Conservation (phyloP, 2,888 invertebrate genomes). For the Idaea biselata region DNA sequence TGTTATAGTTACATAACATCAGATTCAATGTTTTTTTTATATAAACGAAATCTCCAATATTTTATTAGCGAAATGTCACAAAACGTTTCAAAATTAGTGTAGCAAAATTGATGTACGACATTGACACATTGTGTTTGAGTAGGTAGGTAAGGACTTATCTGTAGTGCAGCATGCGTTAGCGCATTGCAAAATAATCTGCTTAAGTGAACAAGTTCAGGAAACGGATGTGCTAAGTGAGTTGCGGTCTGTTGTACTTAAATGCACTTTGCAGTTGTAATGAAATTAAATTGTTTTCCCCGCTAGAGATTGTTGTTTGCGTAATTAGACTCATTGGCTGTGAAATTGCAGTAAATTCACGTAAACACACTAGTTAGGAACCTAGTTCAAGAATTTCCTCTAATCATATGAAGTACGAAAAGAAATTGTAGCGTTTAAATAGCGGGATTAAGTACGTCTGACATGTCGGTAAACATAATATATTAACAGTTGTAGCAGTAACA, state of each 20-base stretch:
- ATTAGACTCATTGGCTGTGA: conserved; percentile 40
- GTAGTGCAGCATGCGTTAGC: background rate
- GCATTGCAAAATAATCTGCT: conserved; percentile 9
- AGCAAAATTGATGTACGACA: too few species aligned
- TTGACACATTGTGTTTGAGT: too few species aligned
- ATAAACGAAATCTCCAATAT: too few species aligned
- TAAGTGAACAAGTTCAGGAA: conserved; percentile 44
- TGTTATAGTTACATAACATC: too few species aligned
- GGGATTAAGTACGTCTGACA: background rate
- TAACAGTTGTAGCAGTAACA: background rate
- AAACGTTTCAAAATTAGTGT: too few species aligned
- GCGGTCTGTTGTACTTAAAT: conserved; percentile 36
- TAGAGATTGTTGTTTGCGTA: conserved; percentile 44
- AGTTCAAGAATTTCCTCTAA: conserved; percentile 27
- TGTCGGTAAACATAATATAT: background rate
- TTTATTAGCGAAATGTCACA: too few species aligned
- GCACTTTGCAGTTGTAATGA: conserved; percentile 24
- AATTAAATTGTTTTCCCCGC: conserved; percentile 42
- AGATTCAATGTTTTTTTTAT: too few species aligned
- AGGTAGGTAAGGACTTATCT: background rate
- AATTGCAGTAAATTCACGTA: conserved; percentile 36
- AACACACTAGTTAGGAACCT: conserved; percentile 14
- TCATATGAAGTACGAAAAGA: conserved; percentile 12
- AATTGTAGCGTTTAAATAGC: background rate
- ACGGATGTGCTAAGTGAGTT: conserved; percentile 49